Percentiles rank a stretch among this genome's conserved stretches.
Conservation (phyloP, 2,888 invertebrate genomes). For the Entomobrya multifasciata region DNA sequence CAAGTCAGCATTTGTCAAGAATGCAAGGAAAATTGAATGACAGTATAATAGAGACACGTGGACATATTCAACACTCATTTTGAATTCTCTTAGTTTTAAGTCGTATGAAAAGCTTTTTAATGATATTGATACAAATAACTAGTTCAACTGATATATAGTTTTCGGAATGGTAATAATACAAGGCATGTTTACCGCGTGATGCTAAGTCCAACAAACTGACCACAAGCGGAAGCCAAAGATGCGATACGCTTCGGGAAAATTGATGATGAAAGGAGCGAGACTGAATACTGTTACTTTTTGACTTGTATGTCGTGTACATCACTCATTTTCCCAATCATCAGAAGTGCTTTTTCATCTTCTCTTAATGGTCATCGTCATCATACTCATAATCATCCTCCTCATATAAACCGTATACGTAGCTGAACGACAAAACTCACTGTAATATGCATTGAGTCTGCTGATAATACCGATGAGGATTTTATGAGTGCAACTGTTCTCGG, state of each 20-base stretch:
- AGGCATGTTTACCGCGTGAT: constrained; percentile 18
- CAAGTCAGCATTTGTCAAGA: too few relatives aligned
- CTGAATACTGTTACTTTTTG: constrained; percentile 59
- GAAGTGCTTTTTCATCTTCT: constrained; percentile 72
- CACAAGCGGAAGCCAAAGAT: too few relatives aligned
- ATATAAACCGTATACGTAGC: constrained; percentile 54
- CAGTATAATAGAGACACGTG: too few relatives aligned
- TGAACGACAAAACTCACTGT: too few relatives aligned
- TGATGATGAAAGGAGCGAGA: constrained; percentile 59
- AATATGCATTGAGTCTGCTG: constrained; percentile 14
- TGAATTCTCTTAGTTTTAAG: too few relatives aligned
- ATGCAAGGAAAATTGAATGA: too few relatives aligned
- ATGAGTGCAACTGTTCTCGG: constrained; percentile 56
- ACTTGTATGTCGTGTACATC: constrained; percentile 63
- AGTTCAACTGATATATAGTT: too few relatives aligned
- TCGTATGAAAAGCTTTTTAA: too few relatives aligned
- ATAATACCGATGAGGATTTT: constrained; percentile 48
- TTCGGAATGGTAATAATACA: too few relatives aligned
- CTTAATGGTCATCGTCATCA: constrained; percentile 67
- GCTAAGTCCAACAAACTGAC: constrained; percentile 39
- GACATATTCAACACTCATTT: too few relatives aligned
- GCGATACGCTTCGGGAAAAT: constrained; percentile 38
- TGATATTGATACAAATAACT: too few relatives aligned
- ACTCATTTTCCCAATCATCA: constrained; percentile 72
- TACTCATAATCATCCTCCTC: too few relatives aligned